Conservation (phyloP, 2,797 vertebrate species). For the Erethizon dorsatum region DNA sequence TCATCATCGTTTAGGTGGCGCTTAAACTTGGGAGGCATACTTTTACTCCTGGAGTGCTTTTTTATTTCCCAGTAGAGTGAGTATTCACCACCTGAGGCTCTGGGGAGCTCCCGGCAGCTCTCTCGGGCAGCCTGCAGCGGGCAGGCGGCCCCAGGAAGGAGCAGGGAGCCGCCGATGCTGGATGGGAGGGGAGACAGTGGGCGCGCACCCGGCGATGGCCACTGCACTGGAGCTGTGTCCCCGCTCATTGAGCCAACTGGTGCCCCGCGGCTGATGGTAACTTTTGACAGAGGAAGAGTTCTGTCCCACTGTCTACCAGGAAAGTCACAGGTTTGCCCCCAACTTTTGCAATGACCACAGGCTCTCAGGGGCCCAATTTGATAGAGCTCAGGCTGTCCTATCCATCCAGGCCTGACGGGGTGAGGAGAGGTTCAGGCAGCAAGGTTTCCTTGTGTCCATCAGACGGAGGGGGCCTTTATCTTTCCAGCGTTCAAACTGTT, state of each 20-base stretch:
- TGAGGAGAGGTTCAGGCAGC: too few relatives aligned
- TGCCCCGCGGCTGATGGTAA: slow-evolving; percentile 32
- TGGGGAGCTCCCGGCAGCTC: background rate
- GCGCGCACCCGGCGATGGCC: background rate
- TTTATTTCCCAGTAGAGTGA: slow-evolving; percentile 43
- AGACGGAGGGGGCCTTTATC: too few relatives aligned
- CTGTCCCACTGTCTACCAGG: too few relatives aligned
- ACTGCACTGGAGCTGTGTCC: slow-evolving; percentile 38
- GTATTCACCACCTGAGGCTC: slow-evolving; percentile 72
- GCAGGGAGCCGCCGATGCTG: background rate
- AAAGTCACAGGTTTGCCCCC: too few relatives aligned
- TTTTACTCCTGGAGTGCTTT: slow-evolving; percentile 47
- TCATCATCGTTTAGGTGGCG: slow-evolving; percentile 98
- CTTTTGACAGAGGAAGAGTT: too few relatives aligned
- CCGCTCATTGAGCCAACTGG: slow-evolving; percentile 76
- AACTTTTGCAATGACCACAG: too few relatives aligned
- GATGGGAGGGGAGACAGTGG: background rate
- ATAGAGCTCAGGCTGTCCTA: too few relatives aligned
- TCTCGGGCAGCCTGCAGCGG: background rate
- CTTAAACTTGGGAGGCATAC: slow-evolving; percentile 99
- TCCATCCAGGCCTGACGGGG: too few relatives aligned
- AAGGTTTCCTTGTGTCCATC: too few relatives aligned
- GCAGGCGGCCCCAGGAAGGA: background rate
- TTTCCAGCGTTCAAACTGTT: too few relatives aligned
- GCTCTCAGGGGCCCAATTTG: too few relatives aligned